phyloP scores from a whole-genome alignment of 2,113 vertebrate species.

The Entosphenus tridentatus region DNA sequence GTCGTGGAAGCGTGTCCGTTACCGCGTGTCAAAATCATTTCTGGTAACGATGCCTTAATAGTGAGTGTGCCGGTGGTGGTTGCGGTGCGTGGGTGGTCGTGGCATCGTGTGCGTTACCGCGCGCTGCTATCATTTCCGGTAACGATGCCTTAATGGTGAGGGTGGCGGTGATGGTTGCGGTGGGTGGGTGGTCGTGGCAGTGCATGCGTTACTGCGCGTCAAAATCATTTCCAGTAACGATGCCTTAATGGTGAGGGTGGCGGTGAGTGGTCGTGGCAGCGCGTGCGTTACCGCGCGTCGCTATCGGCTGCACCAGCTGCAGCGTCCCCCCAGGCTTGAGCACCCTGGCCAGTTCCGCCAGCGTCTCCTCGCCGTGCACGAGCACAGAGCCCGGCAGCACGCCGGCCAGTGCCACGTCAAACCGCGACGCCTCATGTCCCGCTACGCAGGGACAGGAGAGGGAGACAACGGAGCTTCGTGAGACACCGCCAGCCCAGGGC shows the following conservation, averaged over 20 bases:
- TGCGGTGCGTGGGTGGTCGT: too few relatives aligned
- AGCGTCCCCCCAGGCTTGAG: conserved; percentile 53
- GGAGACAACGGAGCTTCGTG: background rate
- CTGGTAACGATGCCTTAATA: too few relatives aligned
- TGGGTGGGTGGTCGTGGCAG: too few relatives aligned
- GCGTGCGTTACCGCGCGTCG: conserved; percentile 20
- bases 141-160: too few relatives aligned
- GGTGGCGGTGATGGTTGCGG: too few relatives aligned
- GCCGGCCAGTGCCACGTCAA: conserved; percentile 44
- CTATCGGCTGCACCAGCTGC: conserved; percentile 44
- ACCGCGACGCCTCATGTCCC: conserved; percentile 41
- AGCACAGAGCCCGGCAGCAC: conserved; percentile 28
- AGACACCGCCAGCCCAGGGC: background rate
- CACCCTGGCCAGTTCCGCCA: conserved; percentile 55
- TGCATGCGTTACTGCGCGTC: too few relatives aligned
- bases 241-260: too few relatives aligned
- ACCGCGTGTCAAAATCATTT: too few relatives aligned
- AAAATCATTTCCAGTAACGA: too few relatives aligned
- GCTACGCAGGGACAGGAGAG: conserved; percentile 23
- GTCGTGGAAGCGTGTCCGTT: too few relatives aligned
- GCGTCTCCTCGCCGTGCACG: conserved; percentile 32
- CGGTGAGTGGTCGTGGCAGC: too few relatives aligned
- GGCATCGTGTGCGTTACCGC: conserved; percentile 16
- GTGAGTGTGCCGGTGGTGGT: too few relatives aligned
- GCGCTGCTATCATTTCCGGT: conserved; percentile 18